Evolutionary conservation across 2,797 vertebrate genomes (phyloP).

Genomic region (Poeciliopsis turneri): DNA sequence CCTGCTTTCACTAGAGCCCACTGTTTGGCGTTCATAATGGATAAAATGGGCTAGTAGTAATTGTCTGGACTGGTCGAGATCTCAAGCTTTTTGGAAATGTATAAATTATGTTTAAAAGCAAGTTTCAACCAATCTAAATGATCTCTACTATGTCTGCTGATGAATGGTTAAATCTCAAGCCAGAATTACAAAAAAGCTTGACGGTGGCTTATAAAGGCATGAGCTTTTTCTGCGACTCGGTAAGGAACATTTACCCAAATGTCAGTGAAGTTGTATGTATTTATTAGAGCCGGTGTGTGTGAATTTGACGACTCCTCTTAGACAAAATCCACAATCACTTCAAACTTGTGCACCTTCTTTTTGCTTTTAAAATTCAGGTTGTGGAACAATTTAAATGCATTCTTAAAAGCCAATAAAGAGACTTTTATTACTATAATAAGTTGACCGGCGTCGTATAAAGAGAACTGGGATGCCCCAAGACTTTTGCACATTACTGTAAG

Average conservation of each 20-base stretch:
- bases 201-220: neutral
- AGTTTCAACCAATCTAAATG: neutral
- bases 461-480: neutral
- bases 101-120: neutral
- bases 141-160: neutral
- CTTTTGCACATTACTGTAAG: neutral
- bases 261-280: neutral
- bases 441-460: neutral
- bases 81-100: neutral
- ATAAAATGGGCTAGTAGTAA: neutral
- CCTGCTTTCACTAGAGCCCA: too few relatives aligned
- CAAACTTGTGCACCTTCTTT: neutral
- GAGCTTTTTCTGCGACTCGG: too few relatives aligned
- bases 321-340: neutral
- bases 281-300: neutral
- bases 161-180: neutral
- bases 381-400: neutral
- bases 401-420: neutral
- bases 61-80: neutral
- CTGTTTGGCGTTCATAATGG: neutral
- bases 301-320: neutral
- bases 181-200: neutral
- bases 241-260: too few relatives aligned
- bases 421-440: neutral
- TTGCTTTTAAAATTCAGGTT: constrained; percentile 1